phyloP scores from a whole-genome alignment of 2,888 invertebrate species.

The Drosophila cognata region DNA sequence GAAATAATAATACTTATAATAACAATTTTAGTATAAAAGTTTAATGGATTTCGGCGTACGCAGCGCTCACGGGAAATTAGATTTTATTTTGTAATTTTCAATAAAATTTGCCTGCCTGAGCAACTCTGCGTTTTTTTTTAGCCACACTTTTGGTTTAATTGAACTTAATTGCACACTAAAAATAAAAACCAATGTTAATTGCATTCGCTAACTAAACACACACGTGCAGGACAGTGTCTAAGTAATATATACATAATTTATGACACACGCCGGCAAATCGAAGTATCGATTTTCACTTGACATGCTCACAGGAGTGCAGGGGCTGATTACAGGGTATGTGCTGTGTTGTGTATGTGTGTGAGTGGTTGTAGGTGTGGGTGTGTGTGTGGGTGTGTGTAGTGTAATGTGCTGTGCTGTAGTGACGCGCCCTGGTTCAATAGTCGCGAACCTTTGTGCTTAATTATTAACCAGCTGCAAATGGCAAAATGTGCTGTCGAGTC shows the following conservation, averaged over 20 bases:
- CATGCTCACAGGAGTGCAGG: conserved; percentile 26
- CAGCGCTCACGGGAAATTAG: accelerated
- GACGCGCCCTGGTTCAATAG: conserved; percentile 36
- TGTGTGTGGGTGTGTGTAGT: background rate
- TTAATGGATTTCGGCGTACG: background rate
- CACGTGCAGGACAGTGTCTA: background rate
- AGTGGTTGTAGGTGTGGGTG: background rate
- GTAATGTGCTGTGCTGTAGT: background rate
- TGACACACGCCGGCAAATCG: conserved; percentile 35
- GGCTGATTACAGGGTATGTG: conserved; percentile 1
- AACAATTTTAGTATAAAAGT: background rate
- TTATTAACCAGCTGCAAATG: conserved; percentile 54
- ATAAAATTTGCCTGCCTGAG: background rate
- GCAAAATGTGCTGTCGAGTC: conserved; percentile 28
- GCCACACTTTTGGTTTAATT: conserved; percentile 36
- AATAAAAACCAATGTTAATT: conserved; percentile 57
- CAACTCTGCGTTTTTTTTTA: too few relatives aligned
- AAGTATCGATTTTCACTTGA: conserved; percentile 60
- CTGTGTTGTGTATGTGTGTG: background rate
- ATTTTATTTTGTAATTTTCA: background rate
- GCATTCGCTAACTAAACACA: conserved; percentile 45
- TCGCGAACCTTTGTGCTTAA: conserved; percentile 34
- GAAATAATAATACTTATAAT: background rate
- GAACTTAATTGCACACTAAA: conserved; percentile 47
- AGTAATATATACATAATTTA: conserved; percentile 28